Evolutionary conservation across 1,140 invertebrate genomes (phyloP).

Genomic region (Drosophila lacertosa): DNA sequence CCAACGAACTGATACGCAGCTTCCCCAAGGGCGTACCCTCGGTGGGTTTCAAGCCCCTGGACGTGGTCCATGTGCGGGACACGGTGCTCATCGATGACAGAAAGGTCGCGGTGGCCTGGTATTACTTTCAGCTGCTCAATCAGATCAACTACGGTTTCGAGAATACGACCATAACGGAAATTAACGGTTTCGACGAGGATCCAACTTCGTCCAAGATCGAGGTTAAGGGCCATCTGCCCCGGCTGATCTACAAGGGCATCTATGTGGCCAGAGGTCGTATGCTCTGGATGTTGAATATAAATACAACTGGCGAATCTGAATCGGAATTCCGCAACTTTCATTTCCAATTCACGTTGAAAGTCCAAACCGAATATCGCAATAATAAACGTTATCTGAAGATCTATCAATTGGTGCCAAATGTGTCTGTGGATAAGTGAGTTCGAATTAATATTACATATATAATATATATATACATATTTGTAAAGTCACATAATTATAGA

Average conservation of each 20-base stretch:
- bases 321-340: conserved; percentile 62
- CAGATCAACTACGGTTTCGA: conserved; percentile 64
- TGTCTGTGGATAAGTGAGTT: conserved; percentile 55
- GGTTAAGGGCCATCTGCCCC: conserved; percentile 50
- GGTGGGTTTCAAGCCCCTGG: conserved; percentile 50
- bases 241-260: conserved; percentile 54
- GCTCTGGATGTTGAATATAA: conserved; percentile 57
- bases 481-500: conserved; percentile 18
- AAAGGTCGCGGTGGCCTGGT: conserved; percentile 54
- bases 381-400: conserved; percentile 65
- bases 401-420: conserved; percentile 54
- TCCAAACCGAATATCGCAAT: conserved; percentile 58
- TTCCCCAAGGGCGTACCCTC: conserved; percentile 62
- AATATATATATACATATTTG: neutral
- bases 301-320: conserved; percentile 39
- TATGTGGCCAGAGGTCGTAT: conserved; percentile 57
- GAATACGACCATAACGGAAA: conserved; percentile 62
- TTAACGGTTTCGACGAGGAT: conserved; percentile 57
- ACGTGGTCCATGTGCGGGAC: conserved; percentile 50
- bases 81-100: conserved; percentile 53
- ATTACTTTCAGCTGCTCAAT: conserved; percentile 47
- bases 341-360: conserved; percentile 53
- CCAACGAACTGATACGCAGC: conserved; percentile 42
- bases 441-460: neutral
- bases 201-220: conserved; percentile 52